Evolutionary conservation across 2,797 vertebrate genomes (phyloP).

Genomic region (Semotilus atromaculatus): DNA sequence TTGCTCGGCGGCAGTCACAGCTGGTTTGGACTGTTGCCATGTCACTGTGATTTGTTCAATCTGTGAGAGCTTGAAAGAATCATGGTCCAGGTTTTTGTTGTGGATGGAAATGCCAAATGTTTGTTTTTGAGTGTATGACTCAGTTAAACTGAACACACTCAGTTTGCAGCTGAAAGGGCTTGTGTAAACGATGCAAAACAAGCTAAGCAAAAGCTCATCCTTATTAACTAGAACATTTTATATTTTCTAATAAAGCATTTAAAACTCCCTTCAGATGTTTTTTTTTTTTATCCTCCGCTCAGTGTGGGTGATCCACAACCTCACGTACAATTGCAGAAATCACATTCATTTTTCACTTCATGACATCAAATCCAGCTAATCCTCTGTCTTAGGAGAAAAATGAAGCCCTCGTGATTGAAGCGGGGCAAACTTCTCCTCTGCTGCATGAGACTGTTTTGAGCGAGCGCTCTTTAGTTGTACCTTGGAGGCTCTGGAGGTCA

Average conservation of each 20-base stretch:
- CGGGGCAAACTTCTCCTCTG: not conserved
- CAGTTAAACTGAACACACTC: not conserved
- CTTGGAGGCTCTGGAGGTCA: constrained; percentile 18
- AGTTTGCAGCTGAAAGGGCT: not conserved
- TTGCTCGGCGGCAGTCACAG: constrained; percentile 50
- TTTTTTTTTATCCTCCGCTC: not conserved
- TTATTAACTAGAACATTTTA: constrained; percentile 1
- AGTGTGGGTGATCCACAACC: constrained; percentile 5
- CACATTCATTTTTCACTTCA: constrained; percentile 31
- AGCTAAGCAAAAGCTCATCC: not conserved
- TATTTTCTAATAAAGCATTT: not conserved
- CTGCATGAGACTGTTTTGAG: constrained; percentile 13
- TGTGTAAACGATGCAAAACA: not conserved
- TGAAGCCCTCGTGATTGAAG: constrained; percentile 12
- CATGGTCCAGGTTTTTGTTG: constrained; percentile 28
- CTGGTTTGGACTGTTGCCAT: constrained; percentile 53
- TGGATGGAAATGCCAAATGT: constrained; percentile 40
- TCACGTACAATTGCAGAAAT: not conserved
- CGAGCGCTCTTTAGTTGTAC: constrained; percentile 18
- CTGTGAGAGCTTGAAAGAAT: constrained; percentile 50
- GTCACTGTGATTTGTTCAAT: constrained; percentile 55
- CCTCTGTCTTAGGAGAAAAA: constrained; percentile 38
- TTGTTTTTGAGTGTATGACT: constrained; percentile 8
- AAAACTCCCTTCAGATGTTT: constrained; percentile 7
- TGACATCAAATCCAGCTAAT: constrained; percentile 46